Conservation (phyloP, 2,113 vertebrate genomes). For the Cromileptes altivelis region DNA sequence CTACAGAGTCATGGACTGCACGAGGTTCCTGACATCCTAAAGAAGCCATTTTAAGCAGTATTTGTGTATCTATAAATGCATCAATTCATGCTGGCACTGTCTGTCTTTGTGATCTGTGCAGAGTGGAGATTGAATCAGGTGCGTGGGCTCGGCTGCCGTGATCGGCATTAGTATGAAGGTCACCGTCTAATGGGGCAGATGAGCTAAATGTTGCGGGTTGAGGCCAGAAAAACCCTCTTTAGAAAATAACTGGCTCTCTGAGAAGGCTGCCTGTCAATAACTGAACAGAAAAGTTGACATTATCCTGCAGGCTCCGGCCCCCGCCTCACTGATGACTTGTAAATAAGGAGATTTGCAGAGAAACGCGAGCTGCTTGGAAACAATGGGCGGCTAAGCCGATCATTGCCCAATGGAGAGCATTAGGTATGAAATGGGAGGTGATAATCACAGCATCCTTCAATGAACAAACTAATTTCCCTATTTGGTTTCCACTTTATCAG, state of each 20-base stretch:
- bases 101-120: constrained; percentile 17
- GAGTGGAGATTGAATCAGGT: constrained; percentile 32
- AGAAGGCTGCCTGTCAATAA: constrained; percentile 54
- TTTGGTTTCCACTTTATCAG: constrained; percentile 13
- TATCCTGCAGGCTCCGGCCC: constrained; percentile 26
- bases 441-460: constrained; percentile 58
- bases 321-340: constrained; percentile 38
- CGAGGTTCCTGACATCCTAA: neutral
- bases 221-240: constrained; percentile 61
- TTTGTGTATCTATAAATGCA: constrained; percentile 15
- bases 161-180: constrained; percentile 63
- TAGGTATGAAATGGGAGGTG: constrained; percentile 55
- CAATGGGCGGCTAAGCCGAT: constrained; percentile 55
- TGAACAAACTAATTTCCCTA: constrained; percentile 46
- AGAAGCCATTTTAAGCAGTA: neutral
- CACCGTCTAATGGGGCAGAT: constrained; percentile 59
- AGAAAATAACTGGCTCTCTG: constrained; percentile 21
- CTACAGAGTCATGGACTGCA: neutral
- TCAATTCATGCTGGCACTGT: neutral
- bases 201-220: constrained; percentile 58
- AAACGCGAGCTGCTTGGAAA: constrained; percentile 49
- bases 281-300: constrained; percentile 48
- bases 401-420: constrained; percentile 26
- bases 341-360: constrained; percentile 68
- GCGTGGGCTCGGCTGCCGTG: constrained; percentile 5